A percentile compares a stretch with the other conserved stretches of the same genome.
Evolutionary conservation across 2,888 invertebrate genomes (phyloP).

Genomic region (Coecobrya sp.): DNA sequence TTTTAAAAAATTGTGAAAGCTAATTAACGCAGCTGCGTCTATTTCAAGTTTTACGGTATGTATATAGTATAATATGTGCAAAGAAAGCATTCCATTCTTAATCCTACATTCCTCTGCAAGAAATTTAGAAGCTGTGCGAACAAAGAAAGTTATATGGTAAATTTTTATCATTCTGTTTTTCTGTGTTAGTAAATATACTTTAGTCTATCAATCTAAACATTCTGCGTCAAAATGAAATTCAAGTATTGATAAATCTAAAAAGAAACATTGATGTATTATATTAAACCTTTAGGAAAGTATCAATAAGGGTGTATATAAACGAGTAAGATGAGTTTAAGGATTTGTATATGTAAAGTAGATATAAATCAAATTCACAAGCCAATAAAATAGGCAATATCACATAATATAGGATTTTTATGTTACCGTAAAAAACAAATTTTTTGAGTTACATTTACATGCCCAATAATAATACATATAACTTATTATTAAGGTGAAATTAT

Average conservation of each 20-base stretch:
- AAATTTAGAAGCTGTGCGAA: background rate
- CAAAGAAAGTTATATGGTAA: background rate
- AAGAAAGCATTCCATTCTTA: slow-evolving; percentile 5
- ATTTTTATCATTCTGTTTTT: too few species aligned
- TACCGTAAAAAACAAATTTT: slow-evolving; percentile 23
- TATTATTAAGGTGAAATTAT: background rate
- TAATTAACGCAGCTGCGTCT: too few species aligned
- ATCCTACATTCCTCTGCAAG: background rate
- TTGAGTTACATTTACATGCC: slow-evolving; percentile 18
- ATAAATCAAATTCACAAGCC: background rate
- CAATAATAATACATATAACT: background rate
- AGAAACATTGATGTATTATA: background rate
- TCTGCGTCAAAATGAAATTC: background rate
- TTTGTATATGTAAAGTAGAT: background rate
- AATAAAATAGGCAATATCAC: background rate
- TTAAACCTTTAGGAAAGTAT: background rate
- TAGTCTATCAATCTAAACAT: background rate
- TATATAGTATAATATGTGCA: too few species aligned
- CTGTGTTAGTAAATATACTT: too few species aligned
- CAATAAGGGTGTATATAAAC: background rate
- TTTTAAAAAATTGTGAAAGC: too few species aligned
- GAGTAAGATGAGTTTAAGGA: too few species aligned
- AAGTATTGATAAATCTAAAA: background rate
- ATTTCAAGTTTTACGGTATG: too few species aligned
- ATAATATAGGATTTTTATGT: background rate